Evolutionary conservation across 92 coral and sea anemone species (phyloP).

Genomic region (Epizoanthus ramosus): DNA sequence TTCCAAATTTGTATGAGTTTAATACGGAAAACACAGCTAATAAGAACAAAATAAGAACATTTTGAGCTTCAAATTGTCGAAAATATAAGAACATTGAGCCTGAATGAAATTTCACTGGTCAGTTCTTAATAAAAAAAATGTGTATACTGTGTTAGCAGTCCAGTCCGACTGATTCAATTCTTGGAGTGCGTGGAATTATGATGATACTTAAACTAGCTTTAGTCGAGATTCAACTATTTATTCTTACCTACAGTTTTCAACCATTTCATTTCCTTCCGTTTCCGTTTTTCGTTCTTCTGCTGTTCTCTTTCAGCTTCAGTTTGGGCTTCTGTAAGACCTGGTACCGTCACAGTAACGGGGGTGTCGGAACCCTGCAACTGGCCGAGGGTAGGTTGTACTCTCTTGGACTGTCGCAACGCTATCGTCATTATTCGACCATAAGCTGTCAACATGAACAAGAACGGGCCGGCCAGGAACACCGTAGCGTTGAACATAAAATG

Average conservation of each 20-base stretch:
- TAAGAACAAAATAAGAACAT: too few species aligned
- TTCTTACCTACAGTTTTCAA: constrained; percentile 65
- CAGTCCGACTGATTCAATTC: too few species aligned
- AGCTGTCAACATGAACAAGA: constrained; percentile 36
- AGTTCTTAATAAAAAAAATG: too few species aligned
- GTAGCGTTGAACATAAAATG: constrained; percentile 41
- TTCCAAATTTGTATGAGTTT: too few species aligned
- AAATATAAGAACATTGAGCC: too few species aligned
- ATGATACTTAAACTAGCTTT: too few species aligned
- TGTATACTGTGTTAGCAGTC: too few species aligned
- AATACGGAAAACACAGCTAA: too few species aligned
- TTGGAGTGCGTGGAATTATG: too few species aligned
- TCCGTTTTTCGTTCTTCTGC: constrained; percentile 4
- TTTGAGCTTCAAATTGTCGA: too few species aligned
- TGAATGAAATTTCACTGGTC: too few species aligned
- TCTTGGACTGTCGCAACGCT: constrained; percentile 48
- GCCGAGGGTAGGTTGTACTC: constrained; percentile 21
- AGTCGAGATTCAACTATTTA: too few species aligned
- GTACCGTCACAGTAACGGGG: neutral
- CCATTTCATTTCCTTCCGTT: constrained; percentile 56
- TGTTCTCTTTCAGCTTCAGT: neutral
- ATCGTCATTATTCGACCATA: constrained; percentile 50
- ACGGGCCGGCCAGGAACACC: constrained; percentile 31
- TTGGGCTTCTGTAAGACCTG: neutral
- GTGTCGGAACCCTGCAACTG: neutral